Conservation (phyloP, 2,888 invertebrate species). For the Drosophila testacea region DNA sequence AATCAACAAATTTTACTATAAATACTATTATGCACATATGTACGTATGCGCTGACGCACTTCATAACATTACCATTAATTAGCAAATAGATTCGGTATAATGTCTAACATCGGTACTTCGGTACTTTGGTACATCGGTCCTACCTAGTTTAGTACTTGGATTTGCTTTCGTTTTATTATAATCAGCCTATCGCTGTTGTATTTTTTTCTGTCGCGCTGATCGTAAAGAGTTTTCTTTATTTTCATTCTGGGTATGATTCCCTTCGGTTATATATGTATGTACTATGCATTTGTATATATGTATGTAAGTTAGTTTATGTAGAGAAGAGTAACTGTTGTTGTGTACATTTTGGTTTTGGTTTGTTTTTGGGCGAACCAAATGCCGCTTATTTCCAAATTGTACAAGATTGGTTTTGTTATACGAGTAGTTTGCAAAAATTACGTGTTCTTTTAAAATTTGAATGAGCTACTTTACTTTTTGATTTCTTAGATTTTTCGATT, state of each 20-base stretch:
- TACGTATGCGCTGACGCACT: constrained; percentile 56
- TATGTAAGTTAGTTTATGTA: constrained; percentile 57
- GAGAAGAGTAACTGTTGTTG: constrained; percentile 71
- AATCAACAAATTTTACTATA: constrained; percentile 78
- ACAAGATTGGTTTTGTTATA: constrained; percentile 57
- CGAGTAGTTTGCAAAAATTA: constrained; percentile 70
- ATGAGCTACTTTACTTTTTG: constrained; percentile 72
- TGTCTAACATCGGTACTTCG: constrained; percentile 24
- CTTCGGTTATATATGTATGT: constrained; percentile 61
- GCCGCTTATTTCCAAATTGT: constrained; percentile 56
- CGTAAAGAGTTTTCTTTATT: constrained; percentile 42
- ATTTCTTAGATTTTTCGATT: constrained; percentile 41
- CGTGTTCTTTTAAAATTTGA: constrained; percentile 72
- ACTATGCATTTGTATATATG: constrained; percentile 59
- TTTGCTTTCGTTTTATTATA: constrained; percentile 31
- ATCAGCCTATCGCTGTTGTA: constrained; percentile 29
- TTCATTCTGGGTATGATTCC: constrained; percentile 45
- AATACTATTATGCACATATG: constrained; percentile 58
- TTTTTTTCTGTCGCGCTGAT: constrained; percentile 28
- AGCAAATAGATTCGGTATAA: constrained; percentile 62
- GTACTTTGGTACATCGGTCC: constrained; percentile 53
- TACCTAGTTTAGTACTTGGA: constrained; percentile 61
- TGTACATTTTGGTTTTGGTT: constrained; percentile 30
- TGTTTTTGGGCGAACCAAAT: constrained; percentile 18
- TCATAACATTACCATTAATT: constrained; percentile 62